Base-by-base conservation (phyloP, 2,888 invertebrate species). In the Eupithecia dodoneata region DNA sequence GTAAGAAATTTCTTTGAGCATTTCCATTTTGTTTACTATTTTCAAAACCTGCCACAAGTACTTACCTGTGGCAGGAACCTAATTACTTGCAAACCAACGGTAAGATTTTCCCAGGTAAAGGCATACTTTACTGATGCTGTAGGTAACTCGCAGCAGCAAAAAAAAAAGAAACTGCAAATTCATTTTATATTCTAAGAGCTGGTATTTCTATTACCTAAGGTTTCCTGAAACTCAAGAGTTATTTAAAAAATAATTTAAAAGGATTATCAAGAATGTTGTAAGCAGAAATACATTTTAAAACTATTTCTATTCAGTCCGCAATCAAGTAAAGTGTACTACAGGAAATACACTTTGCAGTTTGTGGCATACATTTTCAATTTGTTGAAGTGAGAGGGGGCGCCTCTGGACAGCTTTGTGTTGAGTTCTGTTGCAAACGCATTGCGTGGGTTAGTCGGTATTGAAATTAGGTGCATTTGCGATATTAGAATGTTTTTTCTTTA, bases 221-320 rank as follows among this genome's bases (percentile, higher is more conserved):
- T 7, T 30, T 59, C 30, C 18, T 59, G 59, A 59, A 0, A 59
- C 30, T 18, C 4, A 4, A 30, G 30, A 30, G 12, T 59, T 59
- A n/a, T 18, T 18, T 18, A 59, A 18, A 9, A 18, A 18, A 9
- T 9, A 7, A n/a, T 70, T 13, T 49, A 12, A n/a, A 30, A 70
- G 45, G 49, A 70, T 47, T 9, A 47, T 30, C 65, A 41, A 42
- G 49, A 71, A 66, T 65, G 15, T 55, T 63, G 15, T 10, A n/a
- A 9, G 15, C 49, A 44, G 59, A 75, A 75, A 75, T 71, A 75
- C 66, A 71, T 66, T 66, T 66, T 66, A 18, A 71, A 66, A 71
- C 71, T 72, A 75, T 72, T 75, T 75, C 72, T 44, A 75, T 75
- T 71, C 71, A 71, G 44, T 52, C 52, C 66, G 71, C 75, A 75